Conservation (phyloP, 1,140 invertebrate genomes). For the Drosophila parabipectinata region DNA sequence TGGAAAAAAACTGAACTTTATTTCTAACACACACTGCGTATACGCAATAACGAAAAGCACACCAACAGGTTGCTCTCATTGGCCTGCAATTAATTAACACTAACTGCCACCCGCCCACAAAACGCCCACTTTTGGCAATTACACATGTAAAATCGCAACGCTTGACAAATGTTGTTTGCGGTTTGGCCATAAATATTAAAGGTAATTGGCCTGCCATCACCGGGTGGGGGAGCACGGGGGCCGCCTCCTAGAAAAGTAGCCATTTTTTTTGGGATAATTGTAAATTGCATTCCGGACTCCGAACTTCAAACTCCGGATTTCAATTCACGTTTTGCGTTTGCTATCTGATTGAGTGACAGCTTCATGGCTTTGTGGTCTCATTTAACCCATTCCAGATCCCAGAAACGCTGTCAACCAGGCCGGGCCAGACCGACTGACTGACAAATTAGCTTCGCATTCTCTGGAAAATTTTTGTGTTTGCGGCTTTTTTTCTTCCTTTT, state of each 20-base stretch:
- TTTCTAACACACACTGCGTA: slow-evolving; percentile 6
- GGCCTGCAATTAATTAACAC: slow-evolving; percentile 66
- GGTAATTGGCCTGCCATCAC: slow-evolving; percentile 52
- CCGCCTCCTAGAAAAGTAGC: slow-evolving; percentile 14
- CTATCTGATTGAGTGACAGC: slow-evolving; percentile 68
- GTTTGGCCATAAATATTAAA: slow-evolving; percentile 65
- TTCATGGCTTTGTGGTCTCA: slow-evolving; percentile 42
- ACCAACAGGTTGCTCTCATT: slow-evolving; percentile 40
- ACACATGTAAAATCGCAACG: slow-evolving; percentile 51
- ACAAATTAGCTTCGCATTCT: slow-evolving; percentile 75
- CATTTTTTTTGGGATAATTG: slow-evolving; percentile 56
- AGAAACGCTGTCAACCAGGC: neutral
- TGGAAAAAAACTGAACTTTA: neutral
- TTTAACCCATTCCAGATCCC: neutral
- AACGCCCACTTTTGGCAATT: slow-evolving; percentile 30
- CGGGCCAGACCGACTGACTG: slow-evolving; percentile 47
- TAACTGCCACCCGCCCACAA: slow-evolving; percentile 5
- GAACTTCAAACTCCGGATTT: slow-evolving; percentile 23
- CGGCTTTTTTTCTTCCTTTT: slow-evolving; percentile 29
- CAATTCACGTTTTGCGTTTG: slow-evolving; percentile 52
- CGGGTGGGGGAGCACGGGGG: neutral
- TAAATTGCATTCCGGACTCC: slow-evolving; percentile 42
- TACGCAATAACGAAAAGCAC: slow-evolving; percentile 17
- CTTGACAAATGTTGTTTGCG: slow-evolving; percentile 68
- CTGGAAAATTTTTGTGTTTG: slow-evolving; percentile 36